Evolutionary conservation across 2,888 invertebrate species (phyloP).

Genomic region (Selenia dentaria): DNA sequence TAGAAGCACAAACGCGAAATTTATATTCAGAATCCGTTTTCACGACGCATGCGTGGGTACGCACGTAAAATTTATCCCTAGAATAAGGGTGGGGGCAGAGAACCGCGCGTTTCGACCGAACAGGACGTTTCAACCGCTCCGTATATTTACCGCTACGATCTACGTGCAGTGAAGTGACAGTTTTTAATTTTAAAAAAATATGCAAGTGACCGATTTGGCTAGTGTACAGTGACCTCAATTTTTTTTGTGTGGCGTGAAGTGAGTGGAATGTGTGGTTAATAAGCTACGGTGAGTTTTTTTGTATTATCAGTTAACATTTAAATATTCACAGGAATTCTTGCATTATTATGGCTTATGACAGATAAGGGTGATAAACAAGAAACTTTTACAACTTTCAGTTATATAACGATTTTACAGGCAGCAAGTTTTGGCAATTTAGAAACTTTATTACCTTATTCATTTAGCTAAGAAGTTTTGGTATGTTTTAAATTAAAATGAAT

Average conservation of each 20-base stretch:
- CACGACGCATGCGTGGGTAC: conserved; percentile 30
- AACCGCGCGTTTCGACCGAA: conserved; percentile 7
- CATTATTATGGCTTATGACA: too few relatives aligned
- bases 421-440: too few relatives aligned
- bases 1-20: conserved; percentile 31
- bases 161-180: conserved; percentile 44
- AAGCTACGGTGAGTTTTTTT: conserved; percentile 24
- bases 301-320: too few relatives aligned
- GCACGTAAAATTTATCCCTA: conserved; percentile 6
- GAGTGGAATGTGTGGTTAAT: conserved; percentile 29
- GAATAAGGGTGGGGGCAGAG: conserved; percentile 33
- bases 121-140: conserved; percentile 33
- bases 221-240: conserved; percentile 25
- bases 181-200: conserved; percentile 19
- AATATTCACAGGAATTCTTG: too few relatives aligned
- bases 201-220: conserved; percentile 23
- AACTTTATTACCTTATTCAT: too few relatives aligned
- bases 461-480: too few relatives aligned
- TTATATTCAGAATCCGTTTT: conserved; percentile 24
- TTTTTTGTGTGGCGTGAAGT: conserved; percentile 14
- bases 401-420: too few relatives aligned
- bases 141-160: conserved; percentile 28
- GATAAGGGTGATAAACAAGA: too few relatives aligned
- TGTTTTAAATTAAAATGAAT: too few relatives aligned
- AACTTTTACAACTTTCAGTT: too few relatives aligned